These are phyloP conservation scores for Parotocinclus haroldoi DNA, from an alignment of 2,797 vertebrate genomes.

Conservation along the genomic window DNA sequence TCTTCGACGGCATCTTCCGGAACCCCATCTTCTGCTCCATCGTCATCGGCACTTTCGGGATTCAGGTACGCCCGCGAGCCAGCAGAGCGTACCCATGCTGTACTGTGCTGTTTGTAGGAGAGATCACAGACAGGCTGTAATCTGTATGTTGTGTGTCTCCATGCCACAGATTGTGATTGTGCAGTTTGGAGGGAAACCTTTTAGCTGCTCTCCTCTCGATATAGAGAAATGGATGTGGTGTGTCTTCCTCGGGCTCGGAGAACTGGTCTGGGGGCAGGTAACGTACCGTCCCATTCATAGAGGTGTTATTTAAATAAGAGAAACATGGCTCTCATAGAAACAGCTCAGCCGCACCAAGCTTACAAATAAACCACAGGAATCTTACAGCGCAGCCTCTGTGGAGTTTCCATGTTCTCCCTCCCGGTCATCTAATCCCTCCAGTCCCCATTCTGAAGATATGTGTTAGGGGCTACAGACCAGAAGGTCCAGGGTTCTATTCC, in stretches of 20 bases:
- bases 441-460: no score
- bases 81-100: background rate
- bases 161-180: constrained; percentile 87
- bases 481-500: no score
- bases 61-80: constrained; percentile 89
- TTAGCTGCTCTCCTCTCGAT: constrained; percentile 91
- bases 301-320: background rate
- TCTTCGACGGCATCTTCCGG: constrained; percentile 94
- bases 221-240: constrained; percentile 99
- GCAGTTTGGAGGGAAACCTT: constrained; percentile 96
- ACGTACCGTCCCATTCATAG: constrained; percentile 19
- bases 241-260: constrained; percentile 93
- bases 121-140: no score
- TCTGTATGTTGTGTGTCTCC: background rate
- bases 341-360: no score
- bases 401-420: no score
- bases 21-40: constrained; percentile 98
- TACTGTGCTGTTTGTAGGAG: no score
- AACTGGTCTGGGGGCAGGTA: constrained; percentile 98
- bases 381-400: background rate
- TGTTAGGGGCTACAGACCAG: no score
- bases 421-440: no score
- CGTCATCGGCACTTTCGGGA: constrained; percentile 88
- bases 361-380: no score
- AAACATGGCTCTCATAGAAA: background rate